Evolutionary conservation across 35 echinoderm and acorn worm genomes (phyloP).

Genomic region (Diadema setosum): DNA sequence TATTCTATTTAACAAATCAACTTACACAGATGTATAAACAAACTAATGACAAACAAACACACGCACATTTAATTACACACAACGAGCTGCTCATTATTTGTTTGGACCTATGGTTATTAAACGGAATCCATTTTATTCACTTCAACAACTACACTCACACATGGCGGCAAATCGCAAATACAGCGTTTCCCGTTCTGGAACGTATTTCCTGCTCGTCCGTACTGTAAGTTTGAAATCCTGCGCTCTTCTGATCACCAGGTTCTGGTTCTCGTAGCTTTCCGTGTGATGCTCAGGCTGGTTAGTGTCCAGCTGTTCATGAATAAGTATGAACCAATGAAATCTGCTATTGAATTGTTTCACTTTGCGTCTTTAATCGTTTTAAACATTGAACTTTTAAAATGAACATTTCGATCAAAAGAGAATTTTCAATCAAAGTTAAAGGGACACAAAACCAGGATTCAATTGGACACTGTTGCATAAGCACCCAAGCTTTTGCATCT

Average conservation of each 20-base stretch:
- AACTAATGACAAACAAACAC: not conserved
- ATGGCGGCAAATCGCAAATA: not conserved
- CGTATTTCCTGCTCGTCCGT: not conserved
- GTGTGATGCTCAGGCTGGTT: not conserved
- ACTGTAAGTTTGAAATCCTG: not conserved
- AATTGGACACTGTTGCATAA: too few relatives aligned
- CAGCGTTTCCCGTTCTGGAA: not conserved
- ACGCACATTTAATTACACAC: not conserved
- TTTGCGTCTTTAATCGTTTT: too few relatives aligned
- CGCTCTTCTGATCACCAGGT: slow-evolving; percentile 10
- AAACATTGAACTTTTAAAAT: too few relatives aligned
- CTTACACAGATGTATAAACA: not conserved
- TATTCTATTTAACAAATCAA: not conserved
- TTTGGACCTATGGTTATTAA: not conserved
- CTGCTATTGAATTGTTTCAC: too few relatives aligned
- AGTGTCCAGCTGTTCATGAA: not conserved
- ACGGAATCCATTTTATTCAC: too few relatives aligned
- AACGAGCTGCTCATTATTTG: not conserved
- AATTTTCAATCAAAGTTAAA: too few relatives aligned
- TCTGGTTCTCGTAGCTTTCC: not conserved
- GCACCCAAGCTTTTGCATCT: too few relatives aligned
- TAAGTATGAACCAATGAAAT: too few relatives aligned
- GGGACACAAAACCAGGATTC: too few relatives aligned
- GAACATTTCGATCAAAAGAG: too few relatives aligned
- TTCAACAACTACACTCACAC: too few relatives aligned